These are phyloP conservation scores for Tolypeutes matacus DNA, from an alignment of 2,797 vertebrate species.

Conservation along the genomic window DNA sequence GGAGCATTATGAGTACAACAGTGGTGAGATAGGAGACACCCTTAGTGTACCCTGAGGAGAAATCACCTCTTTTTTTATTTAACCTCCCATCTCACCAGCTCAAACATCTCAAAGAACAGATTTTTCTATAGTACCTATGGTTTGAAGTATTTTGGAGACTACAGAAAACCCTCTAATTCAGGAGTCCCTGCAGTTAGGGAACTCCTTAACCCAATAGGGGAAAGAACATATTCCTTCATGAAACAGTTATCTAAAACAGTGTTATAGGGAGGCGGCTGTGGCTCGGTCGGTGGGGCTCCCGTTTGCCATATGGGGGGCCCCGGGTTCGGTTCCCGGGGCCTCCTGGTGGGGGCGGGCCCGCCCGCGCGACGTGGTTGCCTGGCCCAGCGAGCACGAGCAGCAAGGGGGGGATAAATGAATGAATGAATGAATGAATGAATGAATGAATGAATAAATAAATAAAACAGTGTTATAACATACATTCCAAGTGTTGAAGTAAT, in stretches of 20 bases:
- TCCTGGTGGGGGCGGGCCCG: too few species aligned
- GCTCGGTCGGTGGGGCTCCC: too few species aligned
- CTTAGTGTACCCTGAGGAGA: neutral
- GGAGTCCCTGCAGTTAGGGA: neutral
- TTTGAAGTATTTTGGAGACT: slow-evolving; percentile 33
- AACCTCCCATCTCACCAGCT: neutral
- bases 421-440: too few species aligned
- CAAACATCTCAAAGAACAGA: neutral
- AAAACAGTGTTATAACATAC: neutral
- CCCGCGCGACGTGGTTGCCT: too few species aligned
- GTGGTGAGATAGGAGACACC: neutral
- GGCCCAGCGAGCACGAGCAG: too few species aligned
- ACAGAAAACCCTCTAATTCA: neutral
- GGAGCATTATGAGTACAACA: neutral
- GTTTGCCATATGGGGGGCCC: too few species aligned
- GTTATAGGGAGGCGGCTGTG: too few species aligned
- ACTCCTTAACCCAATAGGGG: neutral
- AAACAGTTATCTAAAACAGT: slow-evolving; percentile 22
- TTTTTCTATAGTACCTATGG: neutral
- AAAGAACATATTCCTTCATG: neutral
- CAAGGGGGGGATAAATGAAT: too few species aligned
- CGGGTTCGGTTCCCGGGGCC: too few species aligned
- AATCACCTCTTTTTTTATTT: slow-evolving; percentile 16
- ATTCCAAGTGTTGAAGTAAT: slow-evolving; percentile 36
- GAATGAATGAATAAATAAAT: too few species aligned